Percentiles rank a stretch among this genome's conserved stretches.
phyloP scores from a whole-genome alignment of 1,140 invertebrate species.

The Argopecten irradians region DNA sequence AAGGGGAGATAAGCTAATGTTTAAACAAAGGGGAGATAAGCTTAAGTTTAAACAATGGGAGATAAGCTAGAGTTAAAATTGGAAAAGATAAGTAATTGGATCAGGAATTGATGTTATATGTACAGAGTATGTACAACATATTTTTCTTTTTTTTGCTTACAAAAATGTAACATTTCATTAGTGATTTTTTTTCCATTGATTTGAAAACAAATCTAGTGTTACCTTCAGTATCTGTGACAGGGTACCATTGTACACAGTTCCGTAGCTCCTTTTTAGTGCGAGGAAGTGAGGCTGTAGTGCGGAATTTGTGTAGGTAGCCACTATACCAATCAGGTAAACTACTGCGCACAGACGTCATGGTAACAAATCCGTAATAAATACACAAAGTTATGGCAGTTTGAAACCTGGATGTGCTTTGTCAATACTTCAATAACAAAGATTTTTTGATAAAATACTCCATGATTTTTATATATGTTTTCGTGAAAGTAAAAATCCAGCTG shows the following conservation, averaged over 20 bases:
- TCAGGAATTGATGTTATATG: background rate
- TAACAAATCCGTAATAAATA: background rate
- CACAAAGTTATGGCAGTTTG: background rate
- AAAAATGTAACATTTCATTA: background rate
- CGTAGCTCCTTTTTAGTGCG: conserved; percentile 38
- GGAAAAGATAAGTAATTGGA: conserved; percentile 11
- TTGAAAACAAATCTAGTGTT: background rate
- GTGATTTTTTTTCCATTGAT: background rate
- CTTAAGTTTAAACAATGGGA: too few species aligned
- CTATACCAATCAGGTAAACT: conserved; percentile 37
- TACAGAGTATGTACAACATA: background rate
- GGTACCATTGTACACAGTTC: conserved; percentile 16
- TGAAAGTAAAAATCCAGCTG: too few species aligned
- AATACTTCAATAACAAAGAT: background rate
- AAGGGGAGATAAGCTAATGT: too few species aligned
- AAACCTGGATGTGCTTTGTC: background rate
- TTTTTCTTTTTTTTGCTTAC: background rate
- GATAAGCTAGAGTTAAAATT: conserved; percentile 36
- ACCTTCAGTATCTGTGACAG: conserved; percentile 21
- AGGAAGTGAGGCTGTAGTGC: conserved; percentile 30
- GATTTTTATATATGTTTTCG: background rate
- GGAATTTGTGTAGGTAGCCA: conserved; percentile 40
- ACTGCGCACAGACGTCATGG: conserved; percentile 24
- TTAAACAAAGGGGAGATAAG: too few species aligned
- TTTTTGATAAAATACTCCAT: background rate